These are phyloP conservation scores for Oreochromis aureus DNA, from an alignment of 2,113 vertebrate species.

Conservation along the genomic window DNA sequence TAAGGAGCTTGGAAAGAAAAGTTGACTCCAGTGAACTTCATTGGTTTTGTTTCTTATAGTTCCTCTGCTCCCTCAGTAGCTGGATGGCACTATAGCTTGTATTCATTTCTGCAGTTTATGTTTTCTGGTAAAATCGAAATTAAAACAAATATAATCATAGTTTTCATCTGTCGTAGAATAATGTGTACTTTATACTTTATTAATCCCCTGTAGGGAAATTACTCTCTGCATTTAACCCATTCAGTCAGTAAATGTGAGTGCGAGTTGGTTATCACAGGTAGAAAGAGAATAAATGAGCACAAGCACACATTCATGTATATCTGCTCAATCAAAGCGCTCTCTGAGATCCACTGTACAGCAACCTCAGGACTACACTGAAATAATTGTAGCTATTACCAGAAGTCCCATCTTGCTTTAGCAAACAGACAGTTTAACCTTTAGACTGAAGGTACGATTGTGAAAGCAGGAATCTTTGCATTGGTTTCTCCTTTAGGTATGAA, in stretches of 20 bases:
- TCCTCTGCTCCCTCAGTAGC: not conserved
- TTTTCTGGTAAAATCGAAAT: not conserved
- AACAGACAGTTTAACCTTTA: slow-evolving; percentile 51
- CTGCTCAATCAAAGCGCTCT: not conserved
- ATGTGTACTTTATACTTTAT: too few relatives aligned
- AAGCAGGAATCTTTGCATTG: not conserved
- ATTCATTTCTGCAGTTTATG: not conserved
- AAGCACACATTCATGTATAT: not conserved
- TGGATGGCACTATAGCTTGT: not conserved
- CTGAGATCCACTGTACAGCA: not conserved
- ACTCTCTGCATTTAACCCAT: not conserved
- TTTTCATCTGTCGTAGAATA: not conserved
- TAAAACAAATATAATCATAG: not conserved
- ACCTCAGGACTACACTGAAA: slow-evolving; percentile 28
- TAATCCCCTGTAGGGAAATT: not conserved
- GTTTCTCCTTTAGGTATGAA: not conserved
- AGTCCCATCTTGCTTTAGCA: not conserved
- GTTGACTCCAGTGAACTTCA: not conserved
- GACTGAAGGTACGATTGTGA: not conserved
- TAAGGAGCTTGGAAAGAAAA: too few relatives aligned
- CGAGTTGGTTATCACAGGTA: not conserved
- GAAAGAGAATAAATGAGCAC: not conserved
- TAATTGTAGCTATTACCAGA: slow-evolving; percentile 31
- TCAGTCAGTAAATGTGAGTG: not conserved
- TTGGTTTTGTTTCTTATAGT: not conserved